Base-by-base conservation (phyloP, 2,797 vertebrate species). In the Galago senegalensis region DNA sequence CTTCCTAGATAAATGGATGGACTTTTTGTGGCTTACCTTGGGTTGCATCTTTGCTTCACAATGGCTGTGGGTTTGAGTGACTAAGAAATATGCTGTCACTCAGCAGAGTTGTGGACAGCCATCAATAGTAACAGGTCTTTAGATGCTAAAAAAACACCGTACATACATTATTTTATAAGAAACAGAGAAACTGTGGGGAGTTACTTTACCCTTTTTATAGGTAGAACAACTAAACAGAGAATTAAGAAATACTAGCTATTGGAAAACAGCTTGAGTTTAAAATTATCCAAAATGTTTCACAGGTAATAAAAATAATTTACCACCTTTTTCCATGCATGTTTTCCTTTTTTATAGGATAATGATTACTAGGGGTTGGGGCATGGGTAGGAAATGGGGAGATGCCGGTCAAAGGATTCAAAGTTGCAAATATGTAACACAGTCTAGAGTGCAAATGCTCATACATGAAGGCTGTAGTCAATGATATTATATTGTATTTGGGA, bases 301-400 rank as follows among this genome's bases (percentile, higher is more conserved):
- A 96, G 61, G 80, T 89, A 85, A 81, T 93, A 90, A 93, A 92
- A 92, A 92, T 73, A 77, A 94, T 94, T 96, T 89, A 31, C 49
- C 25, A 61, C n/a, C 53, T 80, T 37, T 80, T 58, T 37, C 53
- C 7, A 34, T 58, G 1, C 34, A 37, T 34, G 13, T n/a, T 34
- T 58, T 67, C 29, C 3, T 40, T 93, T 80, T 34, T 9, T 75
- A 60, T 49, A 69, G 25, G 8, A 40, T 67, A 75, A 40, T 81
- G 2, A 4, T 90, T 90, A 43, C 17, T 8, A 63, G n/a, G 63
- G 31, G 12, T 84, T 17, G 29, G 37, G 5, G 6, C 8, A 3
- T 21, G 49, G 2, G 11, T 21, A 56, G 58, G 31, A 75, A 87
- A 81, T 18, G 23, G 69, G 13, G 40, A n/a, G 7, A 61, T 53